A percentile compares a stretch with the other conserved stretches of the same genome.
phyloP scores from a whole-genome alignment of 2,888 invertebrate genomes.

The Macaria liturata region DNA sequence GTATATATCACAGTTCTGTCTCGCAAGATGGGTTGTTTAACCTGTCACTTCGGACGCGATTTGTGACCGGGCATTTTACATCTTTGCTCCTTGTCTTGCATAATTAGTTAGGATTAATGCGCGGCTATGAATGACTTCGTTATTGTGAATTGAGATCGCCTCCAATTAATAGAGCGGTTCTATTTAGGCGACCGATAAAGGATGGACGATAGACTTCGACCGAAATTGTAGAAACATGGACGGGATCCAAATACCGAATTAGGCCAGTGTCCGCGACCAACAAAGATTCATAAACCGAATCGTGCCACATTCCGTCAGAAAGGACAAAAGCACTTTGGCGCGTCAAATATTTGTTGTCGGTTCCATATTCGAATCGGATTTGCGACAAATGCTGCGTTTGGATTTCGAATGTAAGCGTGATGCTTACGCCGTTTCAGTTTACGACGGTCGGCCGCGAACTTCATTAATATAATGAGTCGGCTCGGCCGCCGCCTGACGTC shows the following conservation, averaged over 20 bases:
- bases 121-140: conserved; percentile 71
- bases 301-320: conserved; percentile 26
- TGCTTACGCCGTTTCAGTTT: too few relatives aligned
- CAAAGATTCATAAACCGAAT: conserved; percentile 35
- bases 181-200: conserved; percentile 12
- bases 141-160: conserved; percentile 64
- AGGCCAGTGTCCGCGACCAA: conserved; percentile 32
- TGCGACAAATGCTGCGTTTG: conserved; percentile 51
- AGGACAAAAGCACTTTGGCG: conserved; percentile 33
- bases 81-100: conserved; percentile 77
- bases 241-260: conserved; percentile 35
- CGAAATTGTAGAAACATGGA: conserved; percentile 32
- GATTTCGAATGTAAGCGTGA: conserved; percentile 47
- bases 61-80: conserved; percentile 79
- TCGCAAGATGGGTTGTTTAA: conserved; percentile 76
- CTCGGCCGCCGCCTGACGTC: conserved; percentile 48
- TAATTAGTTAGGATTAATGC: conserved; percentile 81
- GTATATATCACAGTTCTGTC: conserved; percentile 79
- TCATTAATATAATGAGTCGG: conserved; percentile 64
- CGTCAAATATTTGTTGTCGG: conserved; percentile 28
- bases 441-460: conserved; percentile 50
- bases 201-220: conserved; percentile 18
- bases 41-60: conserved; percentile 77
- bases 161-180: conserved; percentile 11
- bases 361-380: conserved; percentile 39